Conservation (phyloP, 2,113 vertebrate genomes). For the Sturnira hondurensis region DNA sequence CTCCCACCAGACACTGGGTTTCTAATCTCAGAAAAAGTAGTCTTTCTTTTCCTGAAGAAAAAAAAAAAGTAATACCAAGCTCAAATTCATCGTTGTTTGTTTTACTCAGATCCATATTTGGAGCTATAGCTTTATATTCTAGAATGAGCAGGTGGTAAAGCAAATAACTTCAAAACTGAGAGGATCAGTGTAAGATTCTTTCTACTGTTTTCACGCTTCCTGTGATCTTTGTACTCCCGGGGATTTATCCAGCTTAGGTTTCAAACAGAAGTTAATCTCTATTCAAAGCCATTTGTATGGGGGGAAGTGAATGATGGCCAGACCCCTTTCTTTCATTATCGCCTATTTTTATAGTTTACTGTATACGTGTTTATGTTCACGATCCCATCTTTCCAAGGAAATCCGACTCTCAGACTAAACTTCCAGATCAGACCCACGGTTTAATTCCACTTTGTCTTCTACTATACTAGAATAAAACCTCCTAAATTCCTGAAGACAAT, state of each 20-base stretch:
- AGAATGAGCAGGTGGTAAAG: background rate
- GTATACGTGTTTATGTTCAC: background rate
- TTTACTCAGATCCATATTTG: background rate
- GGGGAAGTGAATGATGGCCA: background rate
- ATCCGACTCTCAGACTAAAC: background rate
- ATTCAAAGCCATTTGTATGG: background rate
- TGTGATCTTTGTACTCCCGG: background rate
- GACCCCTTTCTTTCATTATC: background rate
- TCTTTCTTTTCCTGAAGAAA: background rate
- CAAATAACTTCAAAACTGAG: background rate
- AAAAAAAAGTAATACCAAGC: background rate
- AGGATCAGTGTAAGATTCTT: background rate
- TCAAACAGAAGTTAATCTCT: background rate
- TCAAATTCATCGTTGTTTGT: background rate
- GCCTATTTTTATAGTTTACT: background rate
- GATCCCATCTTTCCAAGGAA: background rate
- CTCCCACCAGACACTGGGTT: background rate
- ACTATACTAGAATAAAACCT: background rate
- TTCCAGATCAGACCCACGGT: background rate
- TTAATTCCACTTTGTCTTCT: background rate
- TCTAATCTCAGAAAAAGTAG: background rate
- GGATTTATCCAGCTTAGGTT: background rate
- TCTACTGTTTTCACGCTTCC: background rate
- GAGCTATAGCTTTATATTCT: background rate
- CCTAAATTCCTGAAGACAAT: background rate